These are phyloP conservation scores for Etheostoma nigrum DNA, from an alignment of 2,797 vertebrate genomes.

Conservation along the genomic window DNA sequence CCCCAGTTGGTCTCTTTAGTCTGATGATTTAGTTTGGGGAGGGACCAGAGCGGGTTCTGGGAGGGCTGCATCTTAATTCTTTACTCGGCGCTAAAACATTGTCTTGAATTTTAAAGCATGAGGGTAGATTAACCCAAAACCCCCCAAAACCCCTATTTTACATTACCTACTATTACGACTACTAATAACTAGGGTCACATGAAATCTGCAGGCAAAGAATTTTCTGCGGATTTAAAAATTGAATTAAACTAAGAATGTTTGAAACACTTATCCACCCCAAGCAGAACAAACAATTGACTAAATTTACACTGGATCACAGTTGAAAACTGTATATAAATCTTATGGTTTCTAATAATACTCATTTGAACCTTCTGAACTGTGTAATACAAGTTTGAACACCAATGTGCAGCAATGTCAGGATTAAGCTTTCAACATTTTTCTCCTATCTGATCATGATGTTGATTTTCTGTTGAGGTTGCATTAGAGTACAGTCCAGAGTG, in stretches of 20 bases:
- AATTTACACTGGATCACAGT: no score
- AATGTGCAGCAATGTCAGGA: neutral
- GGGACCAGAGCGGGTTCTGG: neutral
- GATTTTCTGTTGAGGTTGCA: neutral
- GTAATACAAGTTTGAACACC: conserved; percentile 1
- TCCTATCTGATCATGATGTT: neutral
- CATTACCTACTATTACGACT: neutral
- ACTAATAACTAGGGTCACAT: neutral
- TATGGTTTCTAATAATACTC: neutral
- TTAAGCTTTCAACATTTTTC: neutral
- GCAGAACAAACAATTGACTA: no score
- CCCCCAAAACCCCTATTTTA: neutral
- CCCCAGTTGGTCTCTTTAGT: conserved; percentile 9
- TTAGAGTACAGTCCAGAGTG: neutral
- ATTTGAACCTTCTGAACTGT: neutral
- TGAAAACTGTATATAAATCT: no score
- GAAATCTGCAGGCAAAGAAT: no score
- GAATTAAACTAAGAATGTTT: no score
- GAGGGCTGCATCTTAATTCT: conserved; percentile 23
- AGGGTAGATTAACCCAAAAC: neutral
- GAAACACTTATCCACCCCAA: no score
- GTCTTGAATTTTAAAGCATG: conserved; percentile 10
- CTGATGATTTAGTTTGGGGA: conserved; percentile 1
- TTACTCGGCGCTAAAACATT: neutral
- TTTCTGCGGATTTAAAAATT: no score